These are phyloP conservation scores for Drosophila virilis DNA, from an alignment of 1,140 invertebrate genomes.

Conservation along the genomic window DNA sequence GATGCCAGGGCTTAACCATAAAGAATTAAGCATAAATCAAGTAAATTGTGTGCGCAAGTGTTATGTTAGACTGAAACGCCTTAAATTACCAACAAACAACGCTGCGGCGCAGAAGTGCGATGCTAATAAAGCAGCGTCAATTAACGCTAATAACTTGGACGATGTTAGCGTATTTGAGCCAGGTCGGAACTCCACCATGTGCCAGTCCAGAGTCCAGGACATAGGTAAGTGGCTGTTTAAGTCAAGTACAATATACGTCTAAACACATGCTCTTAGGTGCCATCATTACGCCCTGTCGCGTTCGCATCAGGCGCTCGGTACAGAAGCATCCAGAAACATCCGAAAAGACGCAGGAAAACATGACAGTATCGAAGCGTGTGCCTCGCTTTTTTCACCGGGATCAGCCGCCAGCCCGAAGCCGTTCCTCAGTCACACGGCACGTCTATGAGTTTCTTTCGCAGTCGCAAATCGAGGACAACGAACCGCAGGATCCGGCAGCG, in stretches of 20 bases:
- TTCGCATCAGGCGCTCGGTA: not conserved
- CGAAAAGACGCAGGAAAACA: not conserved
- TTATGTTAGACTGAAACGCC: constrained; percentile 48
- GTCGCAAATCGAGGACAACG: constrained; percentile 60
- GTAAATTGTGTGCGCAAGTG: constrained; percentile 30
- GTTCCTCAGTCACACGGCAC: constrained; percentile 55
- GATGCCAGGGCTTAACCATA: not conserved
- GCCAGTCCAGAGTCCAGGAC: not conserved
- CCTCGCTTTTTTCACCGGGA: constrained; percentile 61
- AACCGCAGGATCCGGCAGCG: constrained; percentile 57
- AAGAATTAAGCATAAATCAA: not conserved
- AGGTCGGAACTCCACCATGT: constrained; percentile 52
- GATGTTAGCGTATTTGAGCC: constrained; percentile 44
- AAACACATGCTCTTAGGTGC: not conserved
- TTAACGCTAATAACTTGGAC: not conserved
- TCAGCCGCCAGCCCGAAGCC: constrained; percentile 20
- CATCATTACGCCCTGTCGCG: not conserved
- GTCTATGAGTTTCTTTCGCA: constrained; percentile 76
- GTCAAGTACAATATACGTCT: not conserved
- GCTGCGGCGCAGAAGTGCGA: not conserved
- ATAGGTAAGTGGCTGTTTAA: not conserved
- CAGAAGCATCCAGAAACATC: not conserved
- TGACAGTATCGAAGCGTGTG: not conserved
- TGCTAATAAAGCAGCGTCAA: not conserved
- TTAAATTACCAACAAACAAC: not conserved